Conservation (phyloP, 2,113 vertebrate genomes). For the Pleuronectes platessa region DNA sequence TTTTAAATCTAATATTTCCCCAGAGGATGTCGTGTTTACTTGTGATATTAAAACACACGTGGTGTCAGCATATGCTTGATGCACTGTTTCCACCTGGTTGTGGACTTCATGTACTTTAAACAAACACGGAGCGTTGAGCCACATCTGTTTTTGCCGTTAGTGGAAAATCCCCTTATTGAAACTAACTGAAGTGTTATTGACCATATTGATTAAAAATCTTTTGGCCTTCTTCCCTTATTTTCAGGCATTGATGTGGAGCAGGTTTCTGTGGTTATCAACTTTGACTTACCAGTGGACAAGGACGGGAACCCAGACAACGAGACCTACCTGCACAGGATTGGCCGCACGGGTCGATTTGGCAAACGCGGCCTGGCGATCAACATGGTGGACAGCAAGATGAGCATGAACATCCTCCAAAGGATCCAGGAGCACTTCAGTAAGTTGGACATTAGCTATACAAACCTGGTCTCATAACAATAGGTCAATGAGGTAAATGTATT, state of each 20-base stretch:
- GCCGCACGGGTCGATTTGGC: constrained; percentile 95
- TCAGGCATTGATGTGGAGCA: constrained; percentile 96
- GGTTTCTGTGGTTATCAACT: constrained; percentile 97
- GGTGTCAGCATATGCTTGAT: too few species aligned
- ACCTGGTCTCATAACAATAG: neutral
- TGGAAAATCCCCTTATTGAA: too few species aligned
- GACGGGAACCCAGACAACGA: constrained; percentile 96
- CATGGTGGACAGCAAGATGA: constrained; percentile 98
- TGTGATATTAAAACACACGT: neutral
- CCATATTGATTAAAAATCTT: neutral
- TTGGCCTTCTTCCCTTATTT: neutral
- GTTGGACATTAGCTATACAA: constrained; percentile 9
- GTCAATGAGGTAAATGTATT: neutral
- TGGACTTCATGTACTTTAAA: too few species aligned
- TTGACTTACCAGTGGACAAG: constrained; percentile 96
- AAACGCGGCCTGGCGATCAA: constrained; percentile 95
- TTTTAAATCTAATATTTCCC: too few species aligned
- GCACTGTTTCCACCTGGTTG: too few species aligned
- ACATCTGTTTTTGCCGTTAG: neutral
- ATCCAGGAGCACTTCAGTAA: constrained; percentile 92
- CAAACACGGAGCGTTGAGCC: neutral
- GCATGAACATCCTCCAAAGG: constrained; percentile 94
- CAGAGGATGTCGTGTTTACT: too few species aligned
- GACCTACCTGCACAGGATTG: constrained; percentile 96
- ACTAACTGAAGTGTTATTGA: neutral